These are phyloP conservation scores for Dipus sagitta DNA, from an alignment of 2,797 vertebrate species.

Conservation along the genomic window DNA sequence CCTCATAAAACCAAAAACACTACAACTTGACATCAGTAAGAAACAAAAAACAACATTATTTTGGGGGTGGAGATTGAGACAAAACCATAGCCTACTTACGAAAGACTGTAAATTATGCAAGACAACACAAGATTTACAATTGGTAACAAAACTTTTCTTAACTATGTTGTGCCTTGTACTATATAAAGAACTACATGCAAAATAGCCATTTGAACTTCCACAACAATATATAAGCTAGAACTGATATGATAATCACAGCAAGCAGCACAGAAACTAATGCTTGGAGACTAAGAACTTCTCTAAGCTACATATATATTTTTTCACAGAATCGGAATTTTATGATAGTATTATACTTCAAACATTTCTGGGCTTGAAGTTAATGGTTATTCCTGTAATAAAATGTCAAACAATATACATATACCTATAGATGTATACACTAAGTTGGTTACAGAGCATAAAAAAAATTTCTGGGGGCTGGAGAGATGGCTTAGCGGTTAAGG, in stretches of 20 bases:
- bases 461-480: background rate
- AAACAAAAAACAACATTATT: background rate
- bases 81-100: background rate
- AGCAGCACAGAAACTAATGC: background rate
- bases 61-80: background rate
- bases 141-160: background rate
- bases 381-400: constrained; percentile 5
- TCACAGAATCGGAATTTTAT: constrained; percentile 17
- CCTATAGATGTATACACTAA: background rate
- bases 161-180: background rate
- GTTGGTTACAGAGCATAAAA: background rate
- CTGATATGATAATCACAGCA: background rate
- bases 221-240: background rate
- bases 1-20: background rate
- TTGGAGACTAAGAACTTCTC: background rate
- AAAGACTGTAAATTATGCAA: constrained; percentile 8
- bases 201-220: background rate
- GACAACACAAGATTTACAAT: background rate
- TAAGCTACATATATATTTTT: background rate
- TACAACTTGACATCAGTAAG: background rate
- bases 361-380: constrained; percentile 40
- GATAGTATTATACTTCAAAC: constrained; percentile 1
- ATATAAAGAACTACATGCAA: background rate
- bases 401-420: constrained; percentile 21
- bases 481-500: too few relatives aligned